Percentiles rank a stretch among this genome's conserved stretches.
These are phyloP conservation scores for Nephrotoma flavescens DNA, from an alignment of 2,888 invertebrate genomes.

Conservation along the genomic window DNA sequence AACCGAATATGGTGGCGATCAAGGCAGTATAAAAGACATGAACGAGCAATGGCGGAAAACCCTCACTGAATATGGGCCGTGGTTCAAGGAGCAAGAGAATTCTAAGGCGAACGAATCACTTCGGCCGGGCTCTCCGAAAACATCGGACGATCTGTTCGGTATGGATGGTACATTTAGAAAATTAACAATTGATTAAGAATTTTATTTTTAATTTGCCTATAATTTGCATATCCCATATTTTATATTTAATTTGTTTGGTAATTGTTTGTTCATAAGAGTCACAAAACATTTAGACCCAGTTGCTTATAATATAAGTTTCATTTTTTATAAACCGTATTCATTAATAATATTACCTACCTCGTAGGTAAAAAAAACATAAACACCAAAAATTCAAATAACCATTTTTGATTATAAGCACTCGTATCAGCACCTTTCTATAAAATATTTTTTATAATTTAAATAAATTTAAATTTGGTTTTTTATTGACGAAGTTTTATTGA, in stretches of 20 bases:
- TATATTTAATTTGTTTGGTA: background rate
- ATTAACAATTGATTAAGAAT: conserved; percentile 55
- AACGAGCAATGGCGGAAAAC: conserved; percentile 68
- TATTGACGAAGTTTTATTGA: too few relatives aligned
- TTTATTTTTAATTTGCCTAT: background rate
- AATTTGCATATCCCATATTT: too few relatives aligned
- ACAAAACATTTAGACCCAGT: background rate
- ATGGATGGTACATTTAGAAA: conserved; percentile 80
- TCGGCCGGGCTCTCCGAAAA: conserved; percentile 72
- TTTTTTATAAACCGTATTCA: background rate
- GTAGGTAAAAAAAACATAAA: background rate
- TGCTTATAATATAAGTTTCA: background rate
- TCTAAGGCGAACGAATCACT: conserved; percentile 65
- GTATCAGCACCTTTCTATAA: background rate
- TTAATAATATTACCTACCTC: too few relatives aligned
- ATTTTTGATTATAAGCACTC: background rate
- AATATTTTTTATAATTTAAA: background rate
- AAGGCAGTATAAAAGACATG: conserved; percentile 54
- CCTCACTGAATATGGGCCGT: conserved; percentile 57
- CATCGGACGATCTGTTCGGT: conserved; percentile 76
- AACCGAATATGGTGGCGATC: conserved; percentile 67
- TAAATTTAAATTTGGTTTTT: background rate
- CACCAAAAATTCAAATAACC: background rate
- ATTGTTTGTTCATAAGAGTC: background rate
- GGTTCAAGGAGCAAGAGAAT: conserved; percentile 68